Evolutionary conservation across 2,797 vertebrate genomes (phyloP), one percentile per base, ranked within the genome.

Genomic region (Crypturellus tataupa): DNA sequence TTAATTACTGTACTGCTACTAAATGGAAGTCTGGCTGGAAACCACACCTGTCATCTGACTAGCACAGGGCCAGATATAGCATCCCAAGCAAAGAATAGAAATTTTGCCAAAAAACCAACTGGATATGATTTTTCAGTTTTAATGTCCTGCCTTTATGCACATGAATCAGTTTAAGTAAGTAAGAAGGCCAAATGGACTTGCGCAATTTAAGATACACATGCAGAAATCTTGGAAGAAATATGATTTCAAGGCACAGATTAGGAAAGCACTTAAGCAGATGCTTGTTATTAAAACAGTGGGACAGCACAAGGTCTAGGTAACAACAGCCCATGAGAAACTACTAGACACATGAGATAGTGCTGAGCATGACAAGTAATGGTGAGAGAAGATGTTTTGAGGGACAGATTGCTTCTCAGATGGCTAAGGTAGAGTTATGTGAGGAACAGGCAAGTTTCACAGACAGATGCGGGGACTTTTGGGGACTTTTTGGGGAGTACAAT

Each of bases 1-100:
- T 92, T 92, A 95, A 91, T 86, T 89, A 88, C 64, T 86, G 71
- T 80, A 84, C 64, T 94, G 59, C 93, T 63, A 69, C 84, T 89
- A 75, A 97, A 88, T 70, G 40, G 69, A 90, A 0, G 24, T 80
- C 78, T 95, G 91, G 49, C 68, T 94, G 80, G 85, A 96, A 95
- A 68, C 42, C 33, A 58, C 88, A 94, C 90, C 93, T 90, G 83
- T 63, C 80, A 90, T 56, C 73, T 39, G 51, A 47, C 40, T 90
- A 95, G 78, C 29, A 58, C 29, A 29, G 77, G 72, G 73, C 18
- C 80, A 91, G 55, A 91, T 56, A 56, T 72, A 63, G 18, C 39
- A 59, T 89, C 69, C 67, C 47, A 62, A n/a, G 60, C 42, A 44
- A 88, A 55, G 31, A 86, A 77, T 21, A 80, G 11, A 68, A 46